Base-by-base conservation (phyloP, 2,113 vertebrate species). In the Camelus dromedarius region DNA sequence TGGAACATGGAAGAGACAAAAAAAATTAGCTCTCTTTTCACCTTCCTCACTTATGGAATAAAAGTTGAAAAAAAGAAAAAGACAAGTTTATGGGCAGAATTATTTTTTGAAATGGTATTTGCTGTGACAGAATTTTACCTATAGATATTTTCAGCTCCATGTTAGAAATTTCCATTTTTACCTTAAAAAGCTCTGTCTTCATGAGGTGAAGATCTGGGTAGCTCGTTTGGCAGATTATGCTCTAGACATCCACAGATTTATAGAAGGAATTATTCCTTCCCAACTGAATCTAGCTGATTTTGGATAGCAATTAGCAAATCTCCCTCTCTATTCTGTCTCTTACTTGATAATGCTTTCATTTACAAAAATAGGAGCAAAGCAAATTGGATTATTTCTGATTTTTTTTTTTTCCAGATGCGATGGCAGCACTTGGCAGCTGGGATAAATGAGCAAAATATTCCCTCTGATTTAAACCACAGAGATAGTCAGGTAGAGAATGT, bases 301-400 rank as follows among this genome's bases (percentile, higher is more conserved):
- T 35, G 38, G 19, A 80, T 32, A 54, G 58, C 22, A 80, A 77
- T 32, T 69, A 46, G 16, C 30, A 82, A 83, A n/a, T n/a, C 38
- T n/a, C 26, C 11, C 14, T 42, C 87, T 32, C 26, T 64, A 58
- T 60, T 26, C 20, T 76, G 26, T 90, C 38, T 52, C 2, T 9
- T 85, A 42, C 26, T 56, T 93, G 28, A n/a, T n/a, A 85, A 73
- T 28, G 9, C 16, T 52, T 86, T 64, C 56, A 79, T 58, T 81
- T 91, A n/a, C 18, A 92, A 97, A 94, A 93, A 79, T 6, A 79
- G 42, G 13, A 85, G 14, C n/a, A 94, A 91, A 79, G 18, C 1
- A 96, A 66, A 69, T 38, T 85, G 28, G 20, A 85, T 83, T 82
- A 42, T 92, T 95, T 16, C 30, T 66, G 38, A 85, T 38, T 66